Evolutionary conservation across 1,140 invertebrate genomes (phyloP).

Genomic region (Pinna nobilis): DNA sequence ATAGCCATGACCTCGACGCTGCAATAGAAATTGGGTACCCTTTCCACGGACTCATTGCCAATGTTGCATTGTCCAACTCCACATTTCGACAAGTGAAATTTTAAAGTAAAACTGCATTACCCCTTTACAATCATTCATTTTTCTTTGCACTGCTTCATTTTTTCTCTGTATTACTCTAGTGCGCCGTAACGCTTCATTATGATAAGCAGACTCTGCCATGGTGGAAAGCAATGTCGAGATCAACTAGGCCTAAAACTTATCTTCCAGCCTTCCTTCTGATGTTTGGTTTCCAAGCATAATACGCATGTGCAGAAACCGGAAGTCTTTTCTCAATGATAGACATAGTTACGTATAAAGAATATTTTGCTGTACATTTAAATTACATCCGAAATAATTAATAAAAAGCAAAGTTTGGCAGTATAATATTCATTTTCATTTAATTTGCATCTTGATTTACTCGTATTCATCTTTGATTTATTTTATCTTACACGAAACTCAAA

Average conservation of each 20-base stretch:
- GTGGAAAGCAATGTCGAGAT: not conserved
- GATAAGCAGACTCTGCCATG: conserved; percentile 50
- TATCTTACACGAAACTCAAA: not conserved
- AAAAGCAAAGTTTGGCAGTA: conserved; percentile 2
- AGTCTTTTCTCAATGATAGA: conserved; percentile 1
- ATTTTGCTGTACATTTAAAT: not conserved
- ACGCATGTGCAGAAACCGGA: conserved; percentile 31
- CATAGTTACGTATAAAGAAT: not conserved
- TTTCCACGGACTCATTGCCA: not conserved
- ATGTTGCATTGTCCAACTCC: too few species aligned
- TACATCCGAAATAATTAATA: not conserved
- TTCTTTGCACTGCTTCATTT: conserved; percentile 42
- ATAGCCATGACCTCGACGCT: too few species aligned
- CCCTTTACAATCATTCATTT: not conserved
- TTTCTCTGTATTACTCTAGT: conserved; percentile 54
- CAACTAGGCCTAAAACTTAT: not conserved
- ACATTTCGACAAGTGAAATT: too few species aligned
- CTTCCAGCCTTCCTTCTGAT: not conserved
- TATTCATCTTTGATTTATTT: not conserved
- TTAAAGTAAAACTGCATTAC: not conserved
- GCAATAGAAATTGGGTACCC: conserved; percentile 1
- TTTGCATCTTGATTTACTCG: not conserved
- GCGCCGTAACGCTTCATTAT: conserved; percentile 55
- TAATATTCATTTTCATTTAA: not conserved
- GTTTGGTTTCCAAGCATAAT: conserved; percentile 38